Evolutionary conservation across 2,797 vertebrate genomes (phyloP).

Genomic region (Lepilemur septentrionalis): DNA sequence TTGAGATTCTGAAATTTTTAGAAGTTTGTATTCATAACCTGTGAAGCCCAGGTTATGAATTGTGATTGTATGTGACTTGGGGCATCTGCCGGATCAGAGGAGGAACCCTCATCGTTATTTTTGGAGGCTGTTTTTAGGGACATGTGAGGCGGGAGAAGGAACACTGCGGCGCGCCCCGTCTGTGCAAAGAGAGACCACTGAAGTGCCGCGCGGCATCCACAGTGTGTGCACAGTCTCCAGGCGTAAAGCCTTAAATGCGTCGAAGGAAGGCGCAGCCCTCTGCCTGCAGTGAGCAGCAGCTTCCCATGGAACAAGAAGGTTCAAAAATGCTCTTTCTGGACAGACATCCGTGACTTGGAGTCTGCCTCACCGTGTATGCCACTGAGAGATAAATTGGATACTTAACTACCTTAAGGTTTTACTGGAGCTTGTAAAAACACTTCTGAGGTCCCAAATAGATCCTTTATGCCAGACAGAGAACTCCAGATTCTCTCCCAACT

Average conservation of each 20-base stretch:
- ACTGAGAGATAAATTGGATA: conserved; percentile 34
- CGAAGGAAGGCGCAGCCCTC: neutral
- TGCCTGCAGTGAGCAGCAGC: neutral
- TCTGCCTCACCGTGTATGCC: neutral
- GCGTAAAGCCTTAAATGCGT: neutral
- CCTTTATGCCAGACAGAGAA: neutral
- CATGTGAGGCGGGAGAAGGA: neutral
- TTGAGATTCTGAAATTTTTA: conserved; percentile 6
- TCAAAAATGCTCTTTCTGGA: neutral
- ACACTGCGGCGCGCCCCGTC: neutral
- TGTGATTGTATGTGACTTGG: neutral
- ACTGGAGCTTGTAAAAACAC: conserved; percentile 53
- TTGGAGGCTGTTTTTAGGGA: neutral
- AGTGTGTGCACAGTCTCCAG: neutral
- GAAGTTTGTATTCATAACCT: neutral
- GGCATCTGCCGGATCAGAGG: neutral
- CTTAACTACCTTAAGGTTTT: conserved; percentile 58
- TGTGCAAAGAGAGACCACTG: neutral
- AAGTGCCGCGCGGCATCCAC: neutral
- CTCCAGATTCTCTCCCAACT: neutral
- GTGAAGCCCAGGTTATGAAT: neutral
- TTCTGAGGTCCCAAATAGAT: conserved; percentile 1
- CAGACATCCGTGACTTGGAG: neutral
- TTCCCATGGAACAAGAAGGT: neutral
- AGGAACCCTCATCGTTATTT: neutral